Percentiles rank a stretch among this genome's conserved stretches.
These are phyloP conservation scores for Fringilla coelebs DNA, from an alignment of 2,797 vertebrate genomes.

Conservation along the genomic window DNA sequence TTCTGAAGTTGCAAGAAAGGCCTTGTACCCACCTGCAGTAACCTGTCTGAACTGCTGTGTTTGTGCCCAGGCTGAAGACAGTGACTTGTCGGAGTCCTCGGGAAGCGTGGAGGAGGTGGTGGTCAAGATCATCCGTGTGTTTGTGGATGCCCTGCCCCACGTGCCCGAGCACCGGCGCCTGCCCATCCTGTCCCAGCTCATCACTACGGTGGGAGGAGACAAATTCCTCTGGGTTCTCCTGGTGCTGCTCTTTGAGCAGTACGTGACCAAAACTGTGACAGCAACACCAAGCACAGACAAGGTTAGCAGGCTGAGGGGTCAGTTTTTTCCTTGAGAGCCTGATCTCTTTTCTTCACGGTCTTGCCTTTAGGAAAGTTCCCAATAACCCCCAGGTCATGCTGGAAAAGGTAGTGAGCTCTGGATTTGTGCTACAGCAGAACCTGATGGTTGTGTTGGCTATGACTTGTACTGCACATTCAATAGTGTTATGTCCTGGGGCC, in stretches of 20 bases:
- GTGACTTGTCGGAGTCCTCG: slow-evolving; percentile 61
- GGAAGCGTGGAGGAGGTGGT: slow-evolving; percentile 78
- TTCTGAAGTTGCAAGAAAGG: neutral
- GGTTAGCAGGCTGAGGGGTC: slow-evolving; percentile 60
- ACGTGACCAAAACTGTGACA: slow-evolving; percentile 79
- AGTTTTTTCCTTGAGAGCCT: neutral
- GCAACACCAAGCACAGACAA: slow-evolving; percentile 76
- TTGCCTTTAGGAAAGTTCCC: neutral
- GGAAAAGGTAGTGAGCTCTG: neutral
- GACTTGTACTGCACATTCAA: neutral
- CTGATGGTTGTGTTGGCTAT: neutral
- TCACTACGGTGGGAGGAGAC: slow-evolving; percentile 81
- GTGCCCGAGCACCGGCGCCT: slow-evolving; percentile 91
- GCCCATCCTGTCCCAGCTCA: slow-evolving; percentile 85
- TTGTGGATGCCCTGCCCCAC: slow-evolving; percentile 91
- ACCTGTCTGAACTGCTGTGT: neutral
- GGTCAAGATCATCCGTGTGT: slow-evolving; percentile 84
- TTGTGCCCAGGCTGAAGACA: slow-evolving; percentile 78
- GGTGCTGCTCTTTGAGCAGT: slow-evolving; percentile 88
- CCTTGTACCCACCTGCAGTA: neutral
- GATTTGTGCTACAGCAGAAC: neutral
- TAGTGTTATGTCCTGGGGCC: neutral
- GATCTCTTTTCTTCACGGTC: neutral
- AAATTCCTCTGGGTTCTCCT: slow-evolving; percentile 92
- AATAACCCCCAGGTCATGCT: neutral